Evolutionary conservation across 2,797 vertebrate species (phyloP), one percentile per base, ranked within the genome.

Genomic region (Platalea minor): DNA sequence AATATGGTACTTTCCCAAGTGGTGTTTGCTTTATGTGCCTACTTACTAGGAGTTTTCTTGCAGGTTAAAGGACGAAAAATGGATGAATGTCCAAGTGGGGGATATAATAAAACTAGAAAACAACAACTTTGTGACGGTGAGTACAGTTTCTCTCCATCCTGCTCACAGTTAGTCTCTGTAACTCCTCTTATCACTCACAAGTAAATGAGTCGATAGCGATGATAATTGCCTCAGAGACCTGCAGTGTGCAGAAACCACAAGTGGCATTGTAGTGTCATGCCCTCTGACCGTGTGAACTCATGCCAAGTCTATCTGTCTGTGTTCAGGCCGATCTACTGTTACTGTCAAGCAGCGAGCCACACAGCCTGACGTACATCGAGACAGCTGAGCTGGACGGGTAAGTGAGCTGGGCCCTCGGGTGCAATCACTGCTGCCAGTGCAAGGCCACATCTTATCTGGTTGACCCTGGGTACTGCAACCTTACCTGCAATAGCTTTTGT

Each of bases 71-170:
- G 98, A 96, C 43, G 98, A 99, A 87, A 99, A 99, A 97, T 99
- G 99, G 99, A 99, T 98, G 99, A 98, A 99, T 53, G 98, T 99
- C 77, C 98, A 99, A 97, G 99, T 99, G 50, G 99, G 99, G 35
- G 99, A 99, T 96, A 98, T 99, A 84, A 98, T 99, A 95, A 99
- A 98, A 96, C 97, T 99, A 97, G 98, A 99, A 97, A 99, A 98
- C 88, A 98, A 99, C 87, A 98, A 99, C 94, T 98, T 98, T 97
- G 99, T 99, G 64, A 99, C 99, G 18, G 99, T 99, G 87, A 99
- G 99, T 98, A 74, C 29, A 2, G 0, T 76, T 91, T 85, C 63
- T 82, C 63, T 86, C 48, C 67, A 28, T 56, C n/a, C 46, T 82
- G 48, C 37, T 46, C 17, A 26, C 24, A 39, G 11, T 64, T 56